Conservation (phyloP, 2,888 invertebrate genomes). For the Lycaena phlaeas region DNA sequence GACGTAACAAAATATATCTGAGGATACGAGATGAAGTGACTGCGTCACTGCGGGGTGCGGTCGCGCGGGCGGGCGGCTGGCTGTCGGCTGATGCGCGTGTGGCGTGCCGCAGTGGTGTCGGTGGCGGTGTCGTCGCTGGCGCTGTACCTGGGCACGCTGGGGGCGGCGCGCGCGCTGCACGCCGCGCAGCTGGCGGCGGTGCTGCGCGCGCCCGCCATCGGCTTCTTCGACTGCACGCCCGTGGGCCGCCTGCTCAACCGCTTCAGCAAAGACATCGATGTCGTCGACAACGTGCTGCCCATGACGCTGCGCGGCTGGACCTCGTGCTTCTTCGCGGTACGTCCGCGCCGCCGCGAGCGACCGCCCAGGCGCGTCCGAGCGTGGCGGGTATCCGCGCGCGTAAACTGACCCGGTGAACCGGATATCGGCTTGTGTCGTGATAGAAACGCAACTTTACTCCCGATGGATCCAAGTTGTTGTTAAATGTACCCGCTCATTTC, state of each 20-base stretch:
- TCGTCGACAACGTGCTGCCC: constrained; percentile 80
- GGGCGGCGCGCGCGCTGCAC: constrained; percentile 76
- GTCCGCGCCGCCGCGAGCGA: constrained; percentile 9
- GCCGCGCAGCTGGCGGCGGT: constrained; percentile 75
- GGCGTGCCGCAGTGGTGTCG: constrained; percentile 68
- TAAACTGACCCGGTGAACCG: no score
- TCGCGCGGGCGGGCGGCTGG: no score
- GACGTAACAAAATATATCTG: no score
- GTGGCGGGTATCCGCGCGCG: no score
- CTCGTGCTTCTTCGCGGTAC: constrained; percentile 77
- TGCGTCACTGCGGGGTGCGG: no score
- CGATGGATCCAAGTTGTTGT: no score
- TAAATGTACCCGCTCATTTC: no score
- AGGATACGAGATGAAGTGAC: no score
- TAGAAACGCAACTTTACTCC: no score
- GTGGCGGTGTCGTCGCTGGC: constrained; percentile 78
- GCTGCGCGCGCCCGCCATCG: constrained; percentile 77
- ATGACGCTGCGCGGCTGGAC: constrained; percentile 82
- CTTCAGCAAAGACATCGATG: constrained; percentile 83
- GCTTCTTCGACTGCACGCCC: constrained; percentile 87
- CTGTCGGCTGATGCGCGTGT: no score
- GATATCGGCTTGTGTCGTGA: no score
- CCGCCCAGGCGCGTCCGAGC: not conserved
- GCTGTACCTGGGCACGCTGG: constrained; percentile 78
- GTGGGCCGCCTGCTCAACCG: constrained; percentile 85